These are phyloP conservation scores for Indicator indicator DNA, from an alignment of 2,113 vertebrate genomes.

Conservation along the genomic window DNA sequence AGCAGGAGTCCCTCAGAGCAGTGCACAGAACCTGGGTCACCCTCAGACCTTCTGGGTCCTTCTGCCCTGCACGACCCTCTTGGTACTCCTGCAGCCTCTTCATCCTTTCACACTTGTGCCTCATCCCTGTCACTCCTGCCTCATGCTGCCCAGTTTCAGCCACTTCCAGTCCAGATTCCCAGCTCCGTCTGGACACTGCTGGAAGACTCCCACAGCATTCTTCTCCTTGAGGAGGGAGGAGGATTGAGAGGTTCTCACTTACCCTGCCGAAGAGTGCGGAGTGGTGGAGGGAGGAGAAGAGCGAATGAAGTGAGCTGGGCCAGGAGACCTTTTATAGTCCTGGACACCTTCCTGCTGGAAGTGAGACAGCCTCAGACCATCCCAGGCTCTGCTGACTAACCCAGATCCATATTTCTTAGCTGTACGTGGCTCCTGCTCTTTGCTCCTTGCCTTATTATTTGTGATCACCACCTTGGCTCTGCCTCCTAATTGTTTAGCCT, in stretches of 20 bases:
- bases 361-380: constrained; percentile 59
- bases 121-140: rapidly evolving
- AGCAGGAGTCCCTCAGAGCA: not conserved
- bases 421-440: constrained; percentile 26
- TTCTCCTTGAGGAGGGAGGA: not conserved
- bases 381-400: not conserved
- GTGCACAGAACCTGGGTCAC: not conserved
- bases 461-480: constrained; percentile 16
- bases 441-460: constrained; percentile 40
- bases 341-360: constrained; percentile 30
- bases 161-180: not conserved
- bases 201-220: rapidly evolving
- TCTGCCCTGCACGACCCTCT: not conserved
- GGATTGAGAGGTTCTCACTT: constrained; percentile 5
- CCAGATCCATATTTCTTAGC: constrained; percentile 38
- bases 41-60: rapidly evolving
- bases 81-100: not conserved
- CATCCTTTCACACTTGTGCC: rapidly evolving
- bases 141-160: rapidly evolving
- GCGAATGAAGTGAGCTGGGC: constrained; percentile 8
- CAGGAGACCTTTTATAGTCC: constrained; percentile 43
- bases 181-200: rapidly evolving
- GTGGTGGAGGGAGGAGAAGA: not conserved
- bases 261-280: constrained; percentile 32
- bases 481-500: not conserved